Percentiles rank a stretch among this genome's conserved stretches.
Evolutionary conservation across 2,888 invertebrate species (phyloP).

Genomic region (Coronaproctus castanopsis): DNA sequence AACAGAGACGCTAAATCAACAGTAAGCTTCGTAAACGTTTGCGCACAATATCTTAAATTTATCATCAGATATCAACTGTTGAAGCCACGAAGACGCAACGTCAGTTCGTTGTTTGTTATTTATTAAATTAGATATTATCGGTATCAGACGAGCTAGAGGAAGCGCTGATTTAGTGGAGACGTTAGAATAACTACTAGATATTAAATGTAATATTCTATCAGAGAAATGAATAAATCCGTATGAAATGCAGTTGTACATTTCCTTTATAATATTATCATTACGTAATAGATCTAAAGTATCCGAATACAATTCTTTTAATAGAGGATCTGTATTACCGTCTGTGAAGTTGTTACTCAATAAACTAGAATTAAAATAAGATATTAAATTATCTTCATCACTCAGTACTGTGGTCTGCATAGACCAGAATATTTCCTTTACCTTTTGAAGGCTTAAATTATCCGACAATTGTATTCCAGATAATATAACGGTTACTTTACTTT

Average conservation of each 20-base stretch:
- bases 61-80: neutral
- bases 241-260: neutral
- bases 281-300: neutral
- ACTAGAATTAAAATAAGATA: neutral
- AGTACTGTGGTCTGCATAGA: constrained; percentile 9
- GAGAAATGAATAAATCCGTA: neutral
- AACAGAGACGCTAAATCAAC: no score
- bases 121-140: neutral
- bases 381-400: constrained; percentile 1
- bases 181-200: neutral
- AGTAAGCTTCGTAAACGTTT: neutral
- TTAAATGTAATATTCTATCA: neutral
- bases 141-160: neutral
- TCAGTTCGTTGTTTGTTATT: neutral
- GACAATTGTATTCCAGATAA: constrained; percentile 1
- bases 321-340: neutral
- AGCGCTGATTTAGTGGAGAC: neutral
- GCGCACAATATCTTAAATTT: neutral
- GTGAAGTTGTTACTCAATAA: neutral
- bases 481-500: constrained; percentile 37
- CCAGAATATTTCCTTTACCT: constrained; percentile 11
- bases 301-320: neutral
- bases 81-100: neutral
- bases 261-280: neutral
- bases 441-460: constrained; percentile 4